These are phyloP conservation scores for Falco berigora DNA, from an alignment of 2,797 vertebrate species.

Conservation along the genomic window DNA sequence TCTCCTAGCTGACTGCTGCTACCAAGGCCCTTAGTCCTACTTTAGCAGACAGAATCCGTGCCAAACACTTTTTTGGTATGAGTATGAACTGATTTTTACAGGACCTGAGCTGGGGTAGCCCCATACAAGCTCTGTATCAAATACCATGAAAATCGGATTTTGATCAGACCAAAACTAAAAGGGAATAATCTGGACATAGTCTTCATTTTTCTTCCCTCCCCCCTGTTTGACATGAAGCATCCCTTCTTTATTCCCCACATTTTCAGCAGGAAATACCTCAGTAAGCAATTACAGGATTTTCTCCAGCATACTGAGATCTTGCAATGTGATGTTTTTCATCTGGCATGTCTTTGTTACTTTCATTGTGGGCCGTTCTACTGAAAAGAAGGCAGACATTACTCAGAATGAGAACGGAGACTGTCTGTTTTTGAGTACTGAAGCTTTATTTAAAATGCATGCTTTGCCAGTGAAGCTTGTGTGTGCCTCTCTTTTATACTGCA, in stretches of 20 bases:
- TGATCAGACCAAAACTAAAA: conserved; percentile 31
- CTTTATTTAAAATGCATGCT: conserved; percentile 74
- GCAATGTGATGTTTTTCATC: conserved; percentile 82
- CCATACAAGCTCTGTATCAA: conserved; percentile 16
- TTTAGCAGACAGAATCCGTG: conserved; percentile 16
- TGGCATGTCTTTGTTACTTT: conserved; percentile 78
- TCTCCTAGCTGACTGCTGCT: background rate
- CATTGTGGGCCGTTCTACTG: conserved; percentile 73
- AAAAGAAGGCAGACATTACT: conserved; percentile 86
- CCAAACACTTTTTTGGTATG: conserved; percentile 35
- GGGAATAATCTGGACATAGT: background rate
- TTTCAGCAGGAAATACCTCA: conserved; percentile 51
- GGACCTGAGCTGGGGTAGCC: conserved; percentile 46
- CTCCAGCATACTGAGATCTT: conserved; percentile 62
- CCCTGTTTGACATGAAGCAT: background rate
- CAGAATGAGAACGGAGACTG: conserved; percentile 79
- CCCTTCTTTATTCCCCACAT: conserved; percentile 3
- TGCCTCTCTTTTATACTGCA: conserved; percentile 25
- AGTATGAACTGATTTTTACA: conserved; percentile 32
- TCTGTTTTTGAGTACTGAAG: conserved; percentile 77
- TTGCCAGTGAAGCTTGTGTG: conserved; percentile 59
- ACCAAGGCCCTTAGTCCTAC: background rate
- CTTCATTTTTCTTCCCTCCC: background rate
- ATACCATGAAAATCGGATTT: conserved; percentile 37
- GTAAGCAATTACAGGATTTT: conserved; percentile 48